Conservation (phyloP, 2,797 vertebrate species). For the Stomatorhinus walkeri region DNA sequence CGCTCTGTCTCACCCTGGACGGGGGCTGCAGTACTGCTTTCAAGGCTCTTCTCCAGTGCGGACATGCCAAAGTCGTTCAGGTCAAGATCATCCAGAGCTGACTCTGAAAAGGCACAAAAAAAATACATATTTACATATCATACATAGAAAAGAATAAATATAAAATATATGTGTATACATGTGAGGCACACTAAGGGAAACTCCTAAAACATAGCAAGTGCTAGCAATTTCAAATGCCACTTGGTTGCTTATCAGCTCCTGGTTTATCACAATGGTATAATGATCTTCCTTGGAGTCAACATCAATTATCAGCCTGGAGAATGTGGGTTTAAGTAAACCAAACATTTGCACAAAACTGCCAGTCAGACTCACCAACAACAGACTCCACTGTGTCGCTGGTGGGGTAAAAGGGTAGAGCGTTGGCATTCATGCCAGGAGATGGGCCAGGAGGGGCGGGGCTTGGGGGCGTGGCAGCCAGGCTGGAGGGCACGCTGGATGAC, state of each 20-base stretch:
- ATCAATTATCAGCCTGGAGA: not conserved
- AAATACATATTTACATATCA: not conserved
- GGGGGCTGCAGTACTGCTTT: conserved; percentile 71
- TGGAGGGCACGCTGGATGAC: conserved; percentile 94
- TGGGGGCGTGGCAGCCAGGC: conserved; percentile 89
- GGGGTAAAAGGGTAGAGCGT: conserved; percentile 94
- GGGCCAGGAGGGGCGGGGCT: conserved; percentile 82
- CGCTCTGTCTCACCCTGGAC: conserved; percentile 71
- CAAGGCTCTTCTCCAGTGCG: conserved; percentile 87
- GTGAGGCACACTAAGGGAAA: not conserved
- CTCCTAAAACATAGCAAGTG: not conserved
- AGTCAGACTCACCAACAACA: conserved; percentile 76
- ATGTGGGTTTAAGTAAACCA: not conserved
- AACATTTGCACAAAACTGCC: not conserved
- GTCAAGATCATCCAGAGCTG: conserved; percentile 89
- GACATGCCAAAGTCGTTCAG: conserved; percentile 92
- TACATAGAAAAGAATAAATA: not conserved
- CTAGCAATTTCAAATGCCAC: not conserved
- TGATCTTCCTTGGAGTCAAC: not conserved
- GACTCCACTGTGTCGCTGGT: conserved; percentile 98
- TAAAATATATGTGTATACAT: not conserved
- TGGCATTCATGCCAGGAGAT: conserved; percentile 93
- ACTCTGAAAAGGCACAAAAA: conserved; percentile 60
- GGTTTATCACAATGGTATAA: not conserved
- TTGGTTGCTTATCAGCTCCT: not conserved